Percentiles rank a stretch among this genome's conserved stretches.
Conservation (phyloP, 2,888 invertebrate species). For the Ornithoptera alexandrae region DNA sequence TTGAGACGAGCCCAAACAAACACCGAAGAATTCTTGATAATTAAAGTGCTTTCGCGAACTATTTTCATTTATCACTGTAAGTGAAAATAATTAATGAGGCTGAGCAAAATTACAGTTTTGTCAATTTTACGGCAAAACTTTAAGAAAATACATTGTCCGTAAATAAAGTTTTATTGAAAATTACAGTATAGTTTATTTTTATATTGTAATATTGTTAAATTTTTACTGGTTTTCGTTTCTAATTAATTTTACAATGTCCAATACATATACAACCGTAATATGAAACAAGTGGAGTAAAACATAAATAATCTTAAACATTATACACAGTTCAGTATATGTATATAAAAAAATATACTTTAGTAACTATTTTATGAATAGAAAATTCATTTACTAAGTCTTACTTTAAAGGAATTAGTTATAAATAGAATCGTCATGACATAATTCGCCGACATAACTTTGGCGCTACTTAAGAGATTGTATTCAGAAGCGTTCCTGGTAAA, state of each 20-base stretch:
- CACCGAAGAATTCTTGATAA: constrained; percentile 58
- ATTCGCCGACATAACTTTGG: not conserved
- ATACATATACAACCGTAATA: too few relatives aligned
- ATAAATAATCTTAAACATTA: too few relatives aligned
- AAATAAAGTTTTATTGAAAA: constrained; percentile 14
- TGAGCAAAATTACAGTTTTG: constrained; percentile 23
- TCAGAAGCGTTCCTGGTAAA: not conserved
- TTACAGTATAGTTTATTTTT: not conserved
- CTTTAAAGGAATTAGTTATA: too few relatives aligned
- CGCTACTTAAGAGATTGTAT: not conserved
- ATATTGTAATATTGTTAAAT: too few relatives aligned
- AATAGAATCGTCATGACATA: constrained; percentile 1
- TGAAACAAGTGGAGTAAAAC: too few relatives aligned
- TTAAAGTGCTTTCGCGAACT: constrained; percentile 55
- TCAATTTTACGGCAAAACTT: constrained; percentile 27
- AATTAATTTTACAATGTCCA: too few relatives aligned
- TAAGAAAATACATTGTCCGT: constrained; percentile 10
- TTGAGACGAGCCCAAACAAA: constrained; percentile 62
- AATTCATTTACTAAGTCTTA: too few relatives aligned
- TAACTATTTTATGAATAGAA: too few relatives aligned
- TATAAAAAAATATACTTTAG: too few relatives aligned
- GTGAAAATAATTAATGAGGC: constrained; percentile 30
- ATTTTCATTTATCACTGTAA: constrained; percentile 48
- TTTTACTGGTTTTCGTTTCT: too few relatives aligned
- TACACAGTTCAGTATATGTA: too few relatives aligned